These are phyloP conservation scores for Lasioglossum pauxillum DNA, from an alignment of 2,888 invertebrate genomes.

Conservation along the genomic window DNA sequence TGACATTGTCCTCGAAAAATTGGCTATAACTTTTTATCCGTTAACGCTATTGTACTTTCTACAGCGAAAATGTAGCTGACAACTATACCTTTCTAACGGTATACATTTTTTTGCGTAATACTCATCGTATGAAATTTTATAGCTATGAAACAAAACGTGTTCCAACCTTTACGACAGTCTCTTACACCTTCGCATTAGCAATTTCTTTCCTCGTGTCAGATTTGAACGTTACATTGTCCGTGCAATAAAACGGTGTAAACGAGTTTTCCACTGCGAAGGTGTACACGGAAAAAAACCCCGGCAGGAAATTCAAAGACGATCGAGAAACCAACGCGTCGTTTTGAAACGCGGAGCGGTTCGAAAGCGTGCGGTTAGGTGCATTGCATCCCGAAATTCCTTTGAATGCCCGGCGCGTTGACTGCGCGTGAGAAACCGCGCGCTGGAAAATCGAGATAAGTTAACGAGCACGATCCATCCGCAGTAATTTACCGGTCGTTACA, in stretches of 20 bases:
- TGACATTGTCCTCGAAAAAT: too few relatives aligned
- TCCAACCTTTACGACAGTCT: too few relatives aligned
- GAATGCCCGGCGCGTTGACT: conserved; percentile 58
- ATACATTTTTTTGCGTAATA: too few relatives aligned
- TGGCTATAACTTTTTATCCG: too few relatives aligned
- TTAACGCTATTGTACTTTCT: too few relatives aligned
- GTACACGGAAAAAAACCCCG: background rate
- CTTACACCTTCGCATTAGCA: background rate
- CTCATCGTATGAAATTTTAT: too few relatives aligned
- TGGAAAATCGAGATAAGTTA: conserved; percentile 72
- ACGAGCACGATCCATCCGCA: conserved; percentile 60
- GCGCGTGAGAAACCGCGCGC: conserved; percentile 36
- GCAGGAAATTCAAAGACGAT: conserved; percentile 43
- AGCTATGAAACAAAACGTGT: too few relatives aligned
- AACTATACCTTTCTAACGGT: too few relatives aligned
- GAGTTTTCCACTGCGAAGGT: conserved; percentile 1
- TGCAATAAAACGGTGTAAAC: background rate
- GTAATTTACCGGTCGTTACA: conserved; percentile 48
- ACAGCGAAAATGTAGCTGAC: too few relatives aligned
- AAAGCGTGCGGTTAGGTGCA: conserved; percentile 47
- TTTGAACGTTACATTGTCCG: background rate
- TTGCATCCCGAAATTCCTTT: conserved; percentile 72
- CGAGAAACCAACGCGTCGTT: conserved; percentile 1
- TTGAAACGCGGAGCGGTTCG: conserved; percentile 24
- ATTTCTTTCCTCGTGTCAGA: background rate